Base-by-base conservation (phyloP, 2,888 invertebrate genomes). In the Apomyelois bistriatella region DNA sequence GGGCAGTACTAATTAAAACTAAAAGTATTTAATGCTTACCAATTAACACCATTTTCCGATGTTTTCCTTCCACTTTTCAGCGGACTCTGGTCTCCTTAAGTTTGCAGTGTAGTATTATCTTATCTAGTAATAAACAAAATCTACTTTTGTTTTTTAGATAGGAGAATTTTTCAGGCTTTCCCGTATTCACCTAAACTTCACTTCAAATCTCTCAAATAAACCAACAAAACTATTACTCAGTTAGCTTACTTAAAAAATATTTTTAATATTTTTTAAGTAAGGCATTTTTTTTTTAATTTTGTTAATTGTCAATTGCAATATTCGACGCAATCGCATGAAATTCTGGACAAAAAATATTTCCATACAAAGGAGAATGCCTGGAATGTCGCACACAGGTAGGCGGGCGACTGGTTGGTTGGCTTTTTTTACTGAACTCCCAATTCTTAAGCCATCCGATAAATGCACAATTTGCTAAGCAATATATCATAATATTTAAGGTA, bases 341-440 rank as follows among this genome's bases (percentile, higher is more conserved):
- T 56, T 47, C 30, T 13, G 4, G 28, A 13, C 49, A 40, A 49
- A 49, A 49, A 16, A 28, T 38, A 49, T 22, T 52, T 50, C 15
- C 40, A 30, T 37, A 54, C 47, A 53, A 53, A 49, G 6, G 38
- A 38, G 55, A 62, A 70, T 69, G 68, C 58, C 52, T 43, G 69
- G 75, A 75, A 74, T 75, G 66, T 50, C 53, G 9, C 40, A 63
- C 72, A 64, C 72, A 72, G 74, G 75, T 73, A 72, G 69, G 59
- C 41, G 32, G 59, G 58, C 49, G 64, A 73, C 72, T 62, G 71
- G 72, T 72, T 71, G 40, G 52, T 50, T 50, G 56, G 59, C 53
- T 55, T 56, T 56, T 61, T 61, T 62, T 56, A 58, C 58, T 46
- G 38, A 42, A 52, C 52, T 48, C 57, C 58, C 52, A 58, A 57